Base-by-base conservation (phyloP, 1,140 invertebrate genomes). In the Coelopa frigida region DNA sequence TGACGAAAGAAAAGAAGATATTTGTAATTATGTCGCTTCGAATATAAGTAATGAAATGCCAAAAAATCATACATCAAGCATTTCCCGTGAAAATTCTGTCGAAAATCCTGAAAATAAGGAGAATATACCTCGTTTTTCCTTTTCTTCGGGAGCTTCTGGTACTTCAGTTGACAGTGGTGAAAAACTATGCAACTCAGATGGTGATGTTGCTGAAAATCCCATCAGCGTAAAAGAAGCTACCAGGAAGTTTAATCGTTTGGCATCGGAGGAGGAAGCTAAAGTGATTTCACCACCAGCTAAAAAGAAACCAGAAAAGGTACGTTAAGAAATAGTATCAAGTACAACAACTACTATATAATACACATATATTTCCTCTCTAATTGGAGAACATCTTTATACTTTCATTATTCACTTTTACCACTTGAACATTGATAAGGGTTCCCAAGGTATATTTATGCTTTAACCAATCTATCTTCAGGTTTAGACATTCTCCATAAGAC, bases 211-310 rank as follows among this genome's bases (percentile, higher is more conserved):
- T 18, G 71, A 72, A 23, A 75, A 76, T 50, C 75, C 83, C 54
- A 80, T 93, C 49, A 91, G 88, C 52, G 90, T 96, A 4, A 90
- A 88, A 64, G 92, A 96, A 69, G 77, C 88, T 50, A 91, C 87
- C 58, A 84, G 91, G 73, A 90, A 90, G 67, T 91, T 95, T 68
- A 93, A 95, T 70, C 79, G 85, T 55, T 82, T 94, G 77, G 87
- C 89, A 40, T 90, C 85, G 5, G 82, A 87, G 55, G 80, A 78
- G 56, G 84, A 87, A 46, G 63, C 67, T 12, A 64, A 61, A 52
- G 72, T 84, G 6, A 59, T 76, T 27, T 79, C 73, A 55, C 75
- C 70, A 33, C 74, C 72, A 32, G 59, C 68, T 47, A 80, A 78
- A 65, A 81, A 78, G 69, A 76, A 76, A 54, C 65, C 69, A 44